Evolutionary conservation across 2,797 vertebrate genomes (phyloP).

Genomic region (Fistularia commersonii): DNA sequence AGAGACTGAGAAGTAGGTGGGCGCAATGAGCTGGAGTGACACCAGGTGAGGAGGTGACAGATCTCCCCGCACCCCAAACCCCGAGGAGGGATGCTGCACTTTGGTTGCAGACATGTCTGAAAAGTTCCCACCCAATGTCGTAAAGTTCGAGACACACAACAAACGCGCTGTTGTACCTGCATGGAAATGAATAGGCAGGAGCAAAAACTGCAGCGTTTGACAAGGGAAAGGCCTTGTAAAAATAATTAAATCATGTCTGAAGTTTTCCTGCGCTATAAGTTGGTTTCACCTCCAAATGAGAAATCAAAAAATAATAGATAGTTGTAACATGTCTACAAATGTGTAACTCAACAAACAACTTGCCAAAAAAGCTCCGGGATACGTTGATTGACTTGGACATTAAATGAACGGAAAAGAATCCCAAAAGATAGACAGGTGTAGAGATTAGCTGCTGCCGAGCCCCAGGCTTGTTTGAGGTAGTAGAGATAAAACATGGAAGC

Average conservation of each 20-base stretch:
- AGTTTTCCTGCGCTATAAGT: too few relatives aligned
- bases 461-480: slow-evolving; percentile 19
- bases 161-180: background rate
- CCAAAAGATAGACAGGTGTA: slow-evolving; percentile 4
- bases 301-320: too few relatives aligned
- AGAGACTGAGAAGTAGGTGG: slow-evolving; percentile 39
- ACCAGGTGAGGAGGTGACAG: slow-evolving; percentile 56
- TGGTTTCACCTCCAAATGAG: too few relatives aligned
- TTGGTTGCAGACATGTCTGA: slow-evolving; percentile 50
- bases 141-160: slow-evolving; percentile 20
- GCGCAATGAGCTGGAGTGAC: slow-evolving; percentile 51
- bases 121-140: slow-evolving; percentile 32
- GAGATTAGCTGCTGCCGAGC: slow-evolving; percentile 6
- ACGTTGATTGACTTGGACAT: background rate
- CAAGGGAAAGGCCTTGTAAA: too few relatives aligned
- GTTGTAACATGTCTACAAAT: too few relatives aligned
- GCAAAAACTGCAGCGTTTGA: too few relatives aligned
- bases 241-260: too few relatives aligned
- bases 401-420: slow-evolving; percentile 16
- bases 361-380: too few relatives aligned
- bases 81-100: slow-evolving; percentile 37
- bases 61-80: background rate
- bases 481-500: slow-evolving; percentile 1
- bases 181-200: too few relatives aligned
- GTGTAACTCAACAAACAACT: too few relatives aligned